phyloP scores from a whole-genome alignment of 2,888 invertebrate genomes.

The Lycia hirtaria region DNA sequence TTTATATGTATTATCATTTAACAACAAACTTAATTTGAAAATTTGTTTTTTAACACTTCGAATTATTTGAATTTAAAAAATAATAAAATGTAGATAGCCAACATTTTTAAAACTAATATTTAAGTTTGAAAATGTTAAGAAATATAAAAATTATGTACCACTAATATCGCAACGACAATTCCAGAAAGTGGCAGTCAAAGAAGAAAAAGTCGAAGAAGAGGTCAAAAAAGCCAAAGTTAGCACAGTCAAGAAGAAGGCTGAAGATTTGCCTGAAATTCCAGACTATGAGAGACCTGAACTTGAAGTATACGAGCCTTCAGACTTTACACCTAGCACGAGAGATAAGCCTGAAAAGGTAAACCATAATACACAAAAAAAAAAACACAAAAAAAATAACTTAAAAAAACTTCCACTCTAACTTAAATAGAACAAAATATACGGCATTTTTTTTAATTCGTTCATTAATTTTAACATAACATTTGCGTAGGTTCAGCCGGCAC shows the following conservation, averaged over 20 bases:
- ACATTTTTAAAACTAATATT: neutral
- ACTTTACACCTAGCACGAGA: slow-evolving; percentile 80
- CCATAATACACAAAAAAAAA: slow-evolving; percentile 38
- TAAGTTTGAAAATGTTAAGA: too few species aligned
- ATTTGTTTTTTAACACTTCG: neutral
- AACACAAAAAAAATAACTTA: neutral
- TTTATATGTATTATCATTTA: too few species aligned
- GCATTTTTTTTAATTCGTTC: too few species aligned
- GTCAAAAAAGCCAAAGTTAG: slow-evolving; percentile 79
- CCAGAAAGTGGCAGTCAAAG: slow-evolving; percentile 79
- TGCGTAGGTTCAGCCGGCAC: slow-evolving; percentile 51
- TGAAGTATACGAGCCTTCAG: slow-evolving; percentile 87
- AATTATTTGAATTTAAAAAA: neutral
- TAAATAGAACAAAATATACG: too few species aligned
- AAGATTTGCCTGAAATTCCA: slow-evolving; percentile 87
- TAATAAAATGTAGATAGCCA: neutral
- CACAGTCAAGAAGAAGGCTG: slow-evolving; percentile 81
- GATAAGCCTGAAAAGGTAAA: slow-evolving; percentile 79
- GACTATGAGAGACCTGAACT: slow-evolving; percentile 92
- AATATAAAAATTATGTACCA: neutral
- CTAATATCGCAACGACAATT: slow-evolving; percentile 44
- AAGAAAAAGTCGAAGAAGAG: slow-evolving; percentile 77
- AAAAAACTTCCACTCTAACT: too few species aligned
- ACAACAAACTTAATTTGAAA: neutral
- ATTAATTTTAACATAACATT: neutral